These are phyloP conservation scores for Enteromius argenteus DNA, from an alignment of 2,797 vertebrate genomes.

Conservation along the genomic window DNA sequence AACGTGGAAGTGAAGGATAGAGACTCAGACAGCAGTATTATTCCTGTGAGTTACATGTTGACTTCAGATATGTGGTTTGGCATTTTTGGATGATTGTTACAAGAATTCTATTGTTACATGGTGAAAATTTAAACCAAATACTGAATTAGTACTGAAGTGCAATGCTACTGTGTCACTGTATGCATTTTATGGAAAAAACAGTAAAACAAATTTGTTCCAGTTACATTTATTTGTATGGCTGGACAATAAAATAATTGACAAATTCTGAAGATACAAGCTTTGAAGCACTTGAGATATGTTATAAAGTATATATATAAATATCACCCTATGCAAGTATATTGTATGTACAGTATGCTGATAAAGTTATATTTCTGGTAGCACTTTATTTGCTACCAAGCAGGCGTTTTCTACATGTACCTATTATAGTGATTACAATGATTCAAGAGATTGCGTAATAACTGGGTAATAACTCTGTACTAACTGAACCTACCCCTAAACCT, in stretches of 20 bases:
- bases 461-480: no score
- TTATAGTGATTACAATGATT: no score
- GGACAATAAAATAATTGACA: neutral
- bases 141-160: neutral
- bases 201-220: no score
- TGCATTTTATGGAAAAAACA: neutral
- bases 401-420: no score
- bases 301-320: no score
- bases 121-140: neutral
- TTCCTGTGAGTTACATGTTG: slow-evolving; percentile 77
- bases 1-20: slow-evolving; percentile 91
- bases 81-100: neutral
- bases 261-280: neutral
- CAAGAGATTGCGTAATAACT: no score
- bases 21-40: slow-evolving; percentile 93
- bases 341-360: no score
- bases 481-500: no score
- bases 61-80: neutral
- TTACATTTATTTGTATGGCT: neutral
- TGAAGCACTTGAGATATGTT: neutral
- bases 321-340: no score
- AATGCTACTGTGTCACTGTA: neutral
- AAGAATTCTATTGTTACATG: no score
- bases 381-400: no score
- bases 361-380: no score